These are phyloP conservation scores for Sceloporus undulatus DNA, from an alignment of 2,113 vertebrate genomes.

Conservation along the genomic window DNA sequence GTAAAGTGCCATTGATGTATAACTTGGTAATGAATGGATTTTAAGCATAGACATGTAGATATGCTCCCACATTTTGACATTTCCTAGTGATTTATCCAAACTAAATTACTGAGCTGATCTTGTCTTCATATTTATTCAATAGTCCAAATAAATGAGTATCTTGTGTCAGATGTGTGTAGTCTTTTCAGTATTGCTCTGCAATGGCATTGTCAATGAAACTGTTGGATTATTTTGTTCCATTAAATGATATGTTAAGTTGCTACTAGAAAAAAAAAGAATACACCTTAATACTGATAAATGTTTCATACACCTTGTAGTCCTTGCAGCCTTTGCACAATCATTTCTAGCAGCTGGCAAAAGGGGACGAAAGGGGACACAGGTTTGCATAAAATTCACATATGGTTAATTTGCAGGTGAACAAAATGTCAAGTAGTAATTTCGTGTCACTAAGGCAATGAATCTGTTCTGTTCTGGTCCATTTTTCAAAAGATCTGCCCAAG, in stretches of 20 bases:
- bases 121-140: not conserved
- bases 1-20: not conserved
- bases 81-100: constrained; percentile 8
- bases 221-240: not conserved
- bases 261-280: not conserved
- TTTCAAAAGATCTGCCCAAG: no score
- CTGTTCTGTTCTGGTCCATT: no score
- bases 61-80: not conserved
- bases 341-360: not conserved
- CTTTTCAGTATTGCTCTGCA: not conserved
- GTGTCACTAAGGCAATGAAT: no score
- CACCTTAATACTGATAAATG: not conserved
- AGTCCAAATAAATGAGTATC: not conserved
- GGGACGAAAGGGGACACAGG: no score
- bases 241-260: not conserved
- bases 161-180: not conserved
- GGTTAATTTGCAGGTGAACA: no score
- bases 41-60: not conserved
- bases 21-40: constrained; percentile 13
- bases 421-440: no score
- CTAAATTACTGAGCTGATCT: not conserved
- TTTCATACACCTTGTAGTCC: not conserved
- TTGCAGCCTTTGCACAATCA: not conserved
- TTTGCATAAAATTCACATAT: no score
- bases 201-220: not conserved